Base-by-base conservation (phyloP, 1,140 invertebrate genomes). In the Schlechtendalia chinensis region DNA sequence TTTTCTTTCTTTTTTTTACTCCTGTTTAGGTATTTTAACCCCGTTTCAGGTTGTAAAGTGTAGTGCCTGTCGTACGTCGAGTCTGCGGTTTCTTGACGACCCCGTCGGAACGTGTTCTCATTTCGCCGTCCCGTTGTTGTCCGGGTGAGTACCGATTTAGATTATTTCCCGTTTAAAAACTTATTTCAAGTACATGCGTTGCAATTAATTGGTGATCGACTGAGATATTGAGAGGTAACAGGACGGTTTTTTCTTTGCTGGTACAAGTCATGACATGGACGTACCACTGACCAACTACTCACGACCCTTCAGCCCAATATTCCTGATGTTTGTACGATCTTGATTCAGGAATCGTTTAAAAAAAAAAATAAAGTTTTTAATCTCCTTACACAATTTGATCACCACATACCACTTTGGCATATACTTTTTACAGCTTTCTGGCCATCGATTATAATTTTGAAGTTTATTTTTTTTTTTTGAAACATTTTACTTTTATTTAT, bases 201-300 rank as follows among this genome's bases (percentile, higher is more conserved):
- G 22, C 10, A 61, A 61, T 61, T 79, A 53, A 79, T 79, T 79
- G 75, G 75, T 79, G 63, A 63, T 50, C 47, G 75, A 79, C 75
- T 79, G 16, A 27, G 50, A 32, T 58, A 58, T 75, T 61, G n/a
- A n/a, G n/a, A n/a, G n/a, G n/a, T 22, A 58, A 32, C 22, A 22
- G 12, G 19, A 45, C 10, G 32, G 3, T n/a, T n/a, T n/a, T n/a
- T n/a, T n/a, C 2, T 47, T 69, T 45, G 19, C n/a, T 69, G 39
- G n/a, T n/a, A 17, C 16, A 19, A 54, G 14, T 54, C 16, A 19
- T 54, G 16, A 54, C 1, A 16, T 54, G 53, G 53, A 54, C 53
- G 53, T 19, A 16, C n/a, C n/a, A 14, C 16, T 11, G 19, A 19
- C 53, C 0, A 39, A 54, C 6, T 54, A 16, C 50, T 8, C 16